phyloP scores from a whole-genome alignment of 2,113 vertebrate genomes.

The Mobula hypostoma region DNA sequence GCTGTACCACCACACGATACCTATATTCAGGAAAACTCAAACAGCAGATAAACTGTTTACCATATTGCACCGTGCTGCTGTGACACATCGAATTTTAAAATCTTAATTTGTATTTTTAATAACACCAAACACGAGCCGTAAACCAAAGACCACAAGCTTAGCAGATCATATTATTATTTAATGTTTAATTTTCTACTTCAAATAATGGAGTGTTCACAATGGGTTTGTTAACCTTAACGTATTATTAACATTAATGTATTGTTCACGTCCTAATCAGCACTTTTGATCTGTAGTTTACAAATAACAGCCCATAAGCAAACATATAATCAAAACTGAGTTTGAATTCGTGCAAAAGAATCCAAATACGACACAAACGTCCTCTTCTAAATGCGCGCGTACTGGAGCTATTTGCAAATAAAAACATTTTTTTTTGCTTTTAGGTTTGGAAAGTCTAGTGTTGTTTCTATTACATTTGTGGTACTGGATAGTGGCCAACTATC shows the following conservation, averaged over 20 bases:
- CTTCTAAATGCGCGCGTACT: neutral
- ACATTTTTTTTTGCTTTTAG: neutral
- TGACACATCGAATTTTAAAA: conserved; percentile 14
- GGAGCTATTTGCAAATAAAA: neutral
- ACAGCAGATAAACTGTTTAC: neutral
- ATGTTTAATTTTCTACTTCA: conserved; percentile 30
- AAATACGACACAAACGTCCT: conserved; percentile 10
- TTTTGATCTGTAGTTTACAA: conserved; percentile 32
- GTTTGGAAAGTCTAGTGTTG: neutral
- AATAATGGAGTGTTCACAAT: conserved; percentile 23
- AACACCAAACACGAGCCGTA: conserved; percentile 15
- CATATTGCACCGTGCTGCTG: neutral
- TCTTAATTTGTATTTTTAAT: conserved; percentile 34
- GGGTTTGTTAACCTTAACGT: conserved; percentile 33
- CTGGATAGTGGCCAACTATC: conserved; percentile 18
- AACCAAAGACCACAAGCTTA: conserved; percentile 4
- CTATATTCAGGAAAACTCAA: neutral
- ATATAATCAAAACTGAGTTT: conserved; percentile 29
- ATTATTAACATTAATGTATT: conserved; percentile 29
- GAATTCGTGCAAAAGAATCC: neutral
- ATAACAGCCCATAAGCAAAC: conserved; percentile 37
- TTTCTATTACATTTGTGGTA: conserved; percentile 16
- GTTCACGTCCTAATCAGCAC: conserved; percentile 24
- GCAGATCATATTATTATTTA: conserved; percentile 26
- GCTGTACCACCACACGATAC: neutral